Evolutionary conservation across 1,140 invertebrate species (phyloP), one percentile per base, ranked within the genome.

Genomic region (Pseudoatta argentina): DNA sequence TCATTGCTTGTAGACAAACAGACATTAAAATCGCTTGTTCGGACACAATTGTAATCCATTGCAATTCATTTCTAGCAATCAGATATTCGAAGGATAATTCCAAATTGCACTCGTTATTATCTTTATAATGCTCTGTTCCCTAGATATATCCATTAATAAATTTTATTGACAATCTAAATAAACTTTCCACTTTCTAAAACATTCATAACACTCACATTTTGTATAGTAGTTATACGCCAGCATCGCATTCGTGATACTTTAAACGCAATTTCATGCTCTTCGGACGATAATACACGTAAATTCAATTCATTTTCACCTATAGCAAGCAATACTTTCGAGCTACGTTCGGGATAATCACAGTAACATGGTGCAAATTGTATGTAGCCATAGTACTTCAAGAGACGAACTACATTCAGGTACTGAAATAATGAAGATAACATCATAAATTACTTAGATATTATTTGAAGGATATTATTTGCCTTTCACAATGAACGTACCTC

Each of bases 41-140:
- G 90, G 98, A 99, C 55, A 96, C 96, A 81, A 99, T 96, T 14
- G 98, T 98, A 44, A 99, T 97, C 99, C 98, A 99, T 91, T 98
- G 97, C 71, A 99, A 95, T 67, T 97, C 97, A 92, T 99, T 98
- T 95, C 98, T 98, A n/a, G 97, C 97, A 94, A 99, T 97, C 18
- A 99, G 96, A 96, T 99, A 99, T 95, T 99, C 99, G 95, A 99
- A 99, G 0, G 98, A 98, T 18, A 99, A 94, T 94, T 99, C 98
- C 86, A 98, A 95, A 94, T 90, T 94, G 88, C 91, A 93, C 24
- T 95, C 92, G 27, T 91, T 61, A n/a, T 77, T 90, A 85, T 94
- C 93, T 30, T 94, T 91, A 59, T 76, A 85, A 87, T 91, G 93
- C n/a, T 95, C 92, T 18, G 51, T 77, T 39, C 86, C 89, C 94